These are phyloP conservation scores for Scolopax bukidnonensis DNA, from an alignment of 2,797 vertebrate species.

Conservation along the genomic window DNA sequence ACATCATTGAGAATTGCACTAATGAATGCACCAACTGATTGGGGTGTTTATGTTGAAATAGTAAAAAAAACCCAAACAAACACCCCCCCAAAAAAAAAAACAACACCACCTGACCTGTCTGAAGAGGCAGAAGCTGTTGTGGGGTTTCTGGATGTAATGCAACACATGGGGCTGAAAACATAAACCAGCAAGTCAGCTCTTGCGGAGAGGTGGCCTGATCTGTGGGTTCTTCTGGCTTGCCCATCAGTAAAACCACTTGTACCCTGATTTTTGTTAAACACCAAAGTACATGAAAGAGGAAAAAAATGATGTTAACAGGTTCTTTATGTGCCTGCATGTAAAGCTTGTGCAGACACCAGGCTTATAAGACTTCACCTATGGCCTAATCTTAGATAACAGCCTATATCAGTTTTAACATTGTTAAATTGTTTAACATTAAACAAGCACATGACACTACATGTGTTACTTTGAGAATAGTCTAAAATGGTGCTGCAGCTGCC, in stretches of 20 bases:
- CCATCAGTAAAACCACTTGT: background rate
- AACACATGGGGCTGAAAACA: background rate
- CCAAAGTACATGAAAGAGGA: background rate
- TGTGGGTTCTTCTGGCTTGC: background rate
- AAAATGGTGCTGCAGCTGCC: background rate
- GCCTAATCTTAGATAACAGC: background rate
- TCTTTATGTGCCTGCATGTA: fast-evolving
- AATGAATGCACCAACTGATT: background rate
- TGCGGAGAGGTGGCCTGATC: background rate
- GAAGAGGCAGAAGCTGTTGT: background rate
- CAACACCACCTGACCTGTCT: background rate
- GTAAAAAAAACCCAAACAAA: too few relatives aligned
- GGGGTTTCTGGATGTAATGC: background rate
- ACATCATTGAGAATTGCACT: fast-evolving
- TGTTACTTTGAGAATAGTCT: background rate
- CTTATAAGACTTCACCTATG: background rate
- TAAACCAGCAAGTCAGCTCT: background rate
- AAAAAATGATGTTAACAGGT: background rate
- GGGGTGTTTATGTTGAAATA: background rate
- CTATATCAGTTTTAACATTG: background rate
- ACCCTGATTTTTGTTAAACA: background rate
- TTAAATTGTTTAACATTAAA: background rate
- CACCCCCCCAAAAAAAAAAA: background rate
- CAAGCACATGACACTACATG: fast-evolving
- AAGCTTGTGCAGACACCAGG: background rate